Evolutionary conservation across 2,888 invertebrate genomes (phyloP).

Genomic region (Acanthoscelides obtectus): DNA sequence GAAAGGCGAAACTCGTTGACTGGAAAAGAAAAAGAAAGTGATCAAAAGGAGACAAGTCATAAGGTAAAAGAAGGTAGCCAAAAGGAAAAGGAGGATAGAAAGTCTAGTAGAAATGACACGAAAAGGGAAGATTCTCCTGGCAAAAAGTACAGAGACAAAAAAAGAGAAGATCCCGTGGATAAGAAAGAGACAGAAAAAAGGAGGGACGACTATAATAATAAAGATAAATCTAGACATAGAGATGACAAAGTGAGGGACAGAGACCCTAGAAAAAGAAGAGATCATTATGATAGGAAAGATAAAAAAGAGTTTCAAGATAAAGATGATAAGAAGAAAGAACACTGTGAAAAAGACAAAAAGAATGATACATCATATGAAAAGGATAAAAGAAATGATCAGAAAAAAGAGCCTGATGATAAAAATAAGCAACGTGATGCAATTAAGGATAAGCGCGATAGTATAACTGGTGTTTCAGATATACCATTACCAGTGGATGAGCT

Average conservation of each 20-base stretch:
- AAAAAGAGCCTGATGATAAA: slow-evolving; percentile 32
- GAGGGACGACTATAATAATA: slow-evolving; percentile 8
- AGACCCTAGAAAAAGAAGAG: slow-evolving; percentile 12
- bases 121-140: slow-evolving; percentile 5
- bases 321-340: slow-evolving; percentile 12
- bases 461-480: not conserved
- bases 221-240: slow-evolving; percentile 7
- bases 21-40: slow-evolving; percentile 8
- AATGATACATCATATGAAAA: not conserved
- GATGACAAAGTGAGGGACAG: slow-evolving; percentile 10
- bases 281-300: slow-evolving; percentile 10
- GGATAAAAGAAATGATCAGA: slow-evolving; percentile 13
- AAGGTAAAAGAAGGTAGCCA: slow-evolving; percentile 4
- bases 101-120: not conserved
- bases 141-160: slow-evolving; percentile 9
- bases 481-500: not conserved
- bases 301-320: slow-evolving; percentile 8
- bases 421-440: slow-evolving; percentile 18
- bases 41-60: slow-evolving; percentile 8
- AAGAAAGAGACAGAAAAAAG: slow-evolving; percentile 7
- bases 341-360: slow-evolving; percentile 7
- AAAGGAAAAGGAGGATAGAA: slow-evolving; percentile 7
- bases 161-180: slow-evolving; percentile 4
- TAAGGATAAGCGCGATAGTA: not conserved
- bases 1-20: slow-evolving; percentile 14